Base-by-base conservation (phyloP, 2,888 invertebrate genomes). In the Odontothrips loti region DNA sequence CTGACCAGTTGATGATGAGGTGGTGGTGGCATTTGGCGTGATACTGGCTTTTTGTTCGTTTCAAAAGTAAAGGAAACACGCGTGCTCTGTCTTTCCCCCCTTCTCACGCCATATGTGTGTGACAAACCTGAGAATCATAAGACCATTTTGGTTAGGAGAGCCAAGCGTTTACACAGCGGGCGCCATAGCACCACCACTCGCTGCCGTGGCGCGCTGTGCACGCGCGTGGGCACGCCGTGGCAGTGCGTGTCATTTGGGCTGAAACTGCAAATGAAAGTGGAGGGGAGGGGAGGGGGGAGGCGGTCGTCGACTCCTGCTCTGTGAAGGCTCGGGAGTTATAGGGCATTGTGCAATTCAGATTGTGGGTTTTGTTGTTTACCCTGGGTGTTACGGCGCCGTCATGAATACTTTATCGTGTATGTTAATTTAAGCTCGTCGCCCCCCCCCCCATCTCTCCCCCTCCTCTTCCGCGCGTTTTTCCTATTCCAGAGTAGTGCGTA, bases 361-460 rank as follows among this genome's bases (percentile, higher is more conserved):
- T 75, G 68, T 75, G 68, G 68, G 11, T 75, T 27, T 75, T 75
- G 68, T 75, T 75, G 68, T 75, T 75, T 27, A 75, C 68, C 68
- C 58, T 58, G 20, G 58, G 58, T 58, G 58, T 58, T 58, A 58
- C 58, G 58, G 58, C 34, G 34, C 58, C 68, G 68, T 75, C 68
- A 75, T 75, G 68, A 75, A 75, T 75, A 75, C 68, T 75, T 75
- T 75, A 75, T 75, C 68, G 68, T 27, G 68, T 75, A 75, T 75
- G 68, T 75, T 75, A 75, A 75, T 75, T 75, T 75, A 75, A 58
- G 68, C 68, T n/a, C 10, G 68, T 43, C 58, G 58, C 17, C 17
- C 15, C 58, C 10, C 58, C 15, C 68, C 27, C 68, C 1, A 0
- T 12, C 27, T 10, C 12, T 75, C 68, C 12, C 23, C 27, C 27